phyloP scores from a whole-genome alignment of 2,888 invertebrate genomes.

The Metopia argyrocephala region DNA sequence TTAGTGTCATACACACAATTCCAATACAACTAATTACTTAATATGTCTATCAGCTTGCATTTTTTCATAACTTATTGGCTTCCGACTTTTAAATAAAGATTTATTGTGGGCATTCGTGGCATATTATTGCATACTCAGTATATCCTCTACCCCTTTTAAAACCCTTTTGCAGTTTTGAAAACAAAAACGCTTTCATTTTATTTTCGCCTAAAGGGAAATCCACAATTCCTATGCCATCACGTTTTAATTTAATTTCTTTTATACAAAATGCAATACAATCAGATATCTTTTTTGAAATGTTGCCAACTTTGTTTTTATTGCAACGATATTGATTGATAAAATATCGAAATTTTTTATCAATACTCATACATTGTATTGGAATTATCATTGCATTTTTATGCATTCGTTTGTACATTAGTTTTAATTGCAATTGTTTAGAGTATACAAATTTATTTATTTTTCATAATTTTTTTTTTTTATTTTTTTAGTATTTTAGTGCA shows the following conservation, averaged over 20 bases:
- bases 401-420: neutral
- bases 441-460: neutral
- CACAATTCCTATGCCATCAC: constrained; percentile 17
- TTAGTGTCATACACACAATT: constrained; percentile 42
- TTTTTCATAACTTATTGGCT: constrained; percentile 29
- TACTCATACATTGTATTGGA: constrained; percentile 10
- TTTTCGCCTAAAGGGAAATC: constrained; percentile 28
- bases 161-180: too few relatives aligned
- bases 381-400: neutral
- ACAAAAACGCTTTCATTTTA: constrained; percentile 55
- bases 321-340: constrained; percentile 56
- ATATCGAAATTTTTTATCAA: constrained; percentile 57
- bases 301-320: constrained; percentile 46
- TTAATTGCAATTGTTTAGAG: neutral
- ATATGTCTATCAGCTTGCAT: neutral
- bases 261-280: neutral
- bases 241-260: neutral
- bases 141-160: too few relatives aligned
- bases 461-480: neutral
- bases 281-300: constrained; percentile 44
- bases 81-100: constrained; percentile 50
- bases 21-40: constrained; percentile 26
- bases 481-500: constrained; percentile 16
- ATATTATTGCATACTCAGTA: constrained; percentile 1
- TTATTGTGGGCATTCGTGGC: constrained; percentile 22